Base-by-base conservation (phyloP, 1,140 invertebrate species). In the Heliconius eleuchia region DNA sequence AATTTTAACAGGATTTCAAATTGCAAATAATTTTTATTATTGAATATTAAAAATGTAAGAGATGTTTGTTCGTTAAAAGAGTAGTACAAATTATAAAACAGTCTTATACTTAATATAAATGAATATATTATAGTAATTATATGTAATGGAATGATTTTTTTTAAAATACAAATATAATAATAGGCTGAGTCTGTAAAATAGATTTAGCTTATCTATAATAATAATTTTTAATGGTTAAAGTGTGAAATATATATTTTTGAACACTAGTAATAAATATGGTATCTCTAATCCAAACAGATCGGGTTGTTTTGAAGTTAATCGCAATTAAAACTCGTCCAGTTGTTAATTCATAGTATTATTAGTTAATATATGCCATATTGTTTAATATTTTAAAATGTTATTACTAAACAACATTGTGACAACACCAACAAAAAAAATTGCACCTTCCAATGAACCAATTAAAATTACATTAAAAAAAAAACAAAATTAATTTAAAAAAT, bases 391-490 rank as follows among this genome's bases (percentile, higher is more conserved):
- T 60, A 11, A 9, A 7, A 57, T 57, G 11, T 60, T 60, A 2
- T 23, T 9, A 23, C 55, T 6, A 52, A 52, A 60, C 55, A 23
- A 60, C 55, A 18, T 27, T 18, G 23, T 66, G 55, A 57, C 5
- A 57, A 57, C 60, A 66, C n/a, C 3, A 60, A 57, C 13, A 60
- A 60, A 60, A 60, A 60, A 60, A 30, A 66, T 66, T 66, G 60
- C 60, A 66, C 60, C 0, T 30, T 66, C 60, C 13, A 30, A 66
- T 13, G 11, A 66, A 66, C 3, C 1, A 57, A 23, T 23, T 23
- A 9, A 8, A 27, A 66, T 27, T 66, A 27, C 5, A 18, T 37
- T 23, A 34, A 34, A 13, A 46, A 46, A 46, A 4, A 46, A 13
- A 46, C 42, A 46, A 46, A 46, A 46, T 6, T 16, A 46, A 46